Percentiles rank a stretch among this genome's conserved stretches.
Evolutionary conservation across 2,888 invertebrate genomes (phyloP).

Genomic region (Schizaphis graminum): DNA sequence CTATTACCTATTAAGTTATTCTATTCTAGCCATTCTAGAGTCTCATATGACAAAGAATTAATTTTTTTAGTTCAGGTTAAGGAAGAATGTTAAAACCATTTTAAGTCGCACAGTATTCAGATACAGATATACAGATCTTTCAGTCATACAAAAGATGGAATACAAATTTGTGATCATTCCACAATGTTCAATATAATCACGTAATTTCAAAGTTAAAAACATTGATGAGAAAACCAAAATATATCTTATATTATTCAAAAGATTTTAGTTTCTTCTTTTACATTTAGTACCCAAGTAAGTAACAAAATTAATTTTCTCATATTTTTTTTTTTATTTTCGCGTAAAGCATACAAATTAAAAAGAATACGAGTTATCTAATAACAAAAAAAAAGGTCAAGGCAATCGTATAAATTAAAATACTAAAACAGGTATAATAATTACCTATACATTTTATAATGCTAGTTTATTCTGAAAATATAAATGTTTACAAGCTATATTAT

Average conservation of each 20-base stretch:
- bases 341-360: conserved; percentile 2
- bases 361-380: neutral
- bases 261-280: neutral
- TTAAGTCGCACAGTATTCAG: neutral
- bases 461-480: neutral
- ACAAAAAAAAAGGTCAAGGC: neutral
- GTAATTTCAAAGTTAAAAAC: neutral
- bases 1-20: too few relatives aligned
- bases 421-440: neutral
- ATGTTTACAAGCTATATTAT: neutral
- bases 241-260: neutral
- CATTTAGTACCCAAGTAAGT: neutral
- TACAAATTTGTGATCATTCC: neutral
- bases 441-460: neutral
- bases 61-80: neutral
- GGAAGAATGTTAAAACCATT: neutral
- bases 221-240: neutral
- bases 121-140: too few relatives aligned
- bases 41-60: neutral
- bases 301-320: neutral
- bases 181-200: neutral
- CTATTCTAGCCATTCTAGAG: neutral
- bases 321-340: neutral
- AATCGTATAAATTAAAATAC: neutral
- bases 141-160: too few relatives aligned